Evolutionary conservation across 1,140 invertebrate species (phyloP).

Genomic region (Prorops nasuta): DNA sequence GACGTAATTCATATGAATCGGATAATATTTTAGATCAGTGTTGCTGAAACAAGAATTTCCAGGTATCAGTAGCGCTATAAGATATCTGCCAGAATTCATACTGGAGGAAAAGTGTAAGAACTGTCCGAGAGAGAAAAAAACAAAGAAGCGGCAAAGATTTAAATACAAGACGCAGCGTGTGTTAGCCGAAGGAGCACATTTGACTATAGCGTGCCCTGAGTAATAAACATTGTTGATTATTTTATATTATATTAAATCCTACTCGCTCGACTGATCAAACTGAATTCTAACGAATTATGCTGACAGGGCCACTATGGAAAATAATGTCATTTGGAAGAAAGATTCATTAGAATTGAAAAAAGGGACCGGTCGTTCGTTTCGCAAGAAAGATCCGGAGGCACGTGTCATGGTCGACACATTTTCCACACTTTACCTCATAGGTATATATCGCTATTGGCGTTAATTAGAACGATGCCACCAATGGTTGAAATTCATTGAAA

Average conservation of each 20-base stretch:
- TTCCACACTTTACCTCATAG: conserved; percentile 59
- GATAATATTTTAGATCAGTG: conserved; percentile 47
- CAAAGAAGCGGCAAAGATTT: conserved; percentile 43
- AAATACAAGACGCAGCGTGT: conserved; percentile 56
- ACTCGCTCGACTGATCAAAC: too few relatives aligned
- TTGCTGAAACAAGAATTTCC: conserved; percentile 50
- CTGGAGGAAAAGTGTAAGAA: conserved; percentile 51
- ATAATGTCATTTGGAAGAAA: conserved; percentile 54
- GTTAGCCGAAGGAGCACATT: conserved; percentile 54
- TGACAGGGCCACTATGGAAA: conserved; percentile 41
- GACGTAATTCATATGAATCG: conserved; percentile 8
- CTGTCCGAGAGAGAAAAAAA: conserved; percentile 45
- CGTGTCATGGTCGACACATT: conserved; percentile 58
- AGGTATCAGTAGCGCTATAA: conserved; percentile 48
- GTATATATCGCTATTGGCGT: conserved; percentile 16
- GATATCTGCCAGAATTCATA: conserved; percentile 55
- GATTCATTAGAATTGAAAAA: conserved; percentile 47
- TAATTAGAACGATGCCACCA: too few relatives aligned
- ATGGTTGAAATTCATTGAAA: too few relatives aligned
- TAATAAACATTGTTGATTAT: conserved; percentile 30
- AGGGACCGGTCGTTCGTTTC: conserved; percentile 45
- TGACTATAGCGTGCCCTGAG: conserved; percentile 58
- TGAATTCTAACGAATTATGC: too few relatives aligned
- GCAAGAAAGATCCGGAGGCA: conserved; percentile 47
- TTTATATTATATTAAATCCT: too few relatives aligned